Evolutionary conservation across 1,140 invertebrate genomes (phyloP).

Genomic region (Drosophila nigromelanica): DNA sequence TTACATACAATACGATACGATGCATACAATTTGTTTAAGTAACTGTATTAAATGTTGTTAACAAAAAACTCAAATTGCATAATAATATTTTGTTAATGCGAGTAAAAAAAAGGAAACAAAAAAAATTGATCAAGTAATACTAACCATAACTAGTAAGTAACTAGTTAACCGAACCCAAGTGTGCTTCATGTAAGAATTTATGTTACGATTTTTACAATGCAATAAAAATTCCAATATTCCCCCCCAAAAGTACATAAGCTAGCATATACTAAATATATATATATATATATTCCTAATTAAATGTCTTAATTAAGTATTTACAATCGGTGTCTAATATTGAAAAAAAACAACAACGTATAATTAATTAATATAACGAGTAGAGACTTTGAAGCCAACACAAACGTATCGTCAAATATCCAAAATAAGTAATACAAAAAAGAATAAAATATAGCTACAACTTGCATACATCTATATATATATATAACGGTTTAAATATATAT

Average conservation of each 20-base stretch:
- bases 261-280: constrained; percentile 23
- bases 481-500: constrained; percentile 15
- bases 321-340: constrained; percentile 70
- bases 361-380: constrained; percentile 68
- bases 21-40: constrained; percentile 47
- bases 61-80: constrained; percentile 26
- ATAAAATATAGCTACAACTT: constrained; percentile 4
- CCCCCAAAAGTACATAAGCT: too few species aligned
- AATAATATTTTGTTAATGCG: constrained; percentile 66
- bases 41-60: constrained; percentile 60
- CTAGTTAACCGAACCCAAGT: too few species aligned
- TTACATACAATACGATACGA: constrained; percentile 8
- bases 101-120: constrained; percentile 20
- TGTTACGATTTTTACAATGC: too few species aligned
- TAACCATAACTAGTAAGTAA: too few species aligned
- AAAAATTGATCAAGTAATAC: too few species aligned
- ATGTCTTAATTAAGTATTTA: constrained; percentile 65
- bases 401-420: constrained; percentile 49
- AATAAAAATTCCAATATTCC: too few species aligned
- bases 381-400: constrained; percentile 61
- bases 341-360: constrained; percentile 18
- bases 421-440: constrained; percentile 1
- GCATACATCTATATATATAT: constrained; percentile 11
- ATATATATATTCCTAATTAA: constrained; percentile 43
- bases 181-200: too few species aligned